Percentiles rank a stretch among this genome's conserved stretches.
Evolutionary conservation across 2,113 vertebrate species (phyloP).

Genomic region (Solea senegalensis): DNA sequence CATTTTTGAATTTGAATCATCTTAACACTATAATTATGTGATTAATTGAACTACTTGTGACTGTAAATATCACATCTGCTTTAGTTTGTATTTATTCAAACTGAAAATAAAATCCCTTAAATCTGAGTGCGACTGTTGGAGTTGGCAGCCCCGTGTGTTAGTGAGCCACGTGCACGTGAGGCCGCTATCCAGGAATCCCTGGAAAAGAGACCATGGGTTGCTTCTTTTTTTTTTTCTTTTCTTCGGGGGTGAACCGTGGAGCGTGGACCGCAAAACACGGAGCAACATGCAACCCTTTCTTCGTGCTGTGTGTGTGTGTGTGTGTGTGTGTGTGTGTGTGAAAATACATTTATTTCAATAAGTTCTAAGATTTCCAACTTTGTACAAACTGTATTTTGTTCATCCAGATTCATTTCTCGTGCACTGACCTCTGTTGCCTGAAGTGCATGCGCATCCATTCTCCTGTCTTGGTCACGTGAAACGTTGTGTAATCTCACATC

Average conservation of each 20-base stretch:
- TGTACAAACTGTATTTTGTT: neutral
- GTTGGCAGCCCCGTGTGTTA: neutral
- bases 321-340: neutral
- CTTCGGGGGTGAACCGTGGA: neutral
- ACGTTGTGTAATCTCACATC: conserved; percentile 2
- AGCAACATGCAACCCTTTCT: no score
- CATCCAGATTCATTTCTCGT: neutral
- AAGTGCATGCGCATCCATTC: neutral
- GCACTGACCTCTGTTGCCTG: neutral
- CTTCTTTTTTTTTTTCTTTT: conserved; percentile 39
- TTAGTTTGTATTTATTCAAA: no score
- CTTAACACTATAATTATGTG: neutral
- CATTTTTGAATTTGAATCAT: no score
- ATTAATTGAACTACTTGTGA: neutral
- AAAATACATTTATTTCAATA: neutral
- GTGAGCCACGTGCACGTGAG: conserved; percentile 52
- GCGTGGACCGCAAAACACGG: conserved; percentile 14
- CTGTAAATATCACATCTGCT: neutral
- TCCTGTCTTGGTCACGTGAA: conserved; percentile 27
- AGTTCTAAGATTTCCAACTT: neutral
- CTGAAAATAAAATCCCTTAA: no score
- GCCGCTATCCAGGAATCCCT: conserved; percentile 58
- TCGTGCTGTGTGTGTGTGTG: no score
- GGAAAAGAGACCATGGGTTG: conserved; percentile 33
- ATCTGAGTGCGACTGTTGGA: no score